phyloP scores from a whole-genome alignment of 2,113 vertebrate genomes.

The Eulemur macaco region DNA sequence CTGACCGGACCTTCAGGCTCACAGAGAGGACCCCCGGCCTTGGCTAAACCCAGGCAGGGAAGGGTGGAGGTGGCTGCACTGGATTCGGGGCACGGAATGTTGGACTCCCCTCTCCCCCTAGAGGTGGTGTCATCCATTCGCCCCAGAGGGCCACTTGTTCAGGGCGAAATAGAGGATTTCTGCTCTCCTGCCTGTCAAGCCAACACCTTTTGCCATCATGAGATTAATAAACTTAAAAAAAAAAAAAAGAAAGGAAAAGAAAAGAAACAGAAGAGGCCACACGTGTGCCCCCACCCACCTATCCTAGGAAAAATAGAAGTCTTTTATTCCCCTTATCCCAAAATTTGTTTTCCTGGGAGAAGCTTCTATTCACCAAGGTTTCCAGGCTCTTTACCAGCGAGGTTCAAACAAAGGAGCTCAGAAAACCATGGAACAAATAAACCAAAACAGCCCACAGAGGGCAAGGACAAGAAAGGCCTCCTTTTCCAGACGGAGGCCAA shows the following conservation, averaged over 20 bases:
- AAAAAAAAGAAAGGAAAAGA: not conserved
- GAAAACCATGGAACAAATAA: conserved; percentile 67
- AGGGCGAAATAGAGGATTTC: not conserved
- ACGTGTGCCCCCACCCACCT: not conserved
- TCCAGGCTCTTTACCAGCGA: conserved; percentile 44
- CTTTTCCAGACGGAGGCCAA: conserved; percentile 66
- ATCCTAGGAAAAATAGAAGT: not conserved
- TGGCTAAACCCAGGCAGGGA: not conserved
- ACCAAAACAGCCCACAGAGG: conserved; percentile 68
- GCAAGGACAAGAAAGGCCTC: conserved; percentile 36
- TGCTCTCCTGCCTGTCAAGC: not conserved
- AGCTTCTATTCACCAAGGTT: conserved; percentile 49
- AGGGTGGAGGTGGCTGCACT: not conserved
- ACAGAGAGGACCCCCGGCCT: not conserved
- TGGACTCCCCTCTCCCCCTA: too few species aligned
- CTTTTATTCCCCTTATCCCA: conserved; percentile 36
- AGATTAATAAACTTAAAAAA: conserved; percentile 15
- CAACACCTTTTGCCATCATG: not conserved
- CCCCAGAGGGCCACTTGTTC: not conserved
- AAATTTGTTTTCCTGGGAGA: conserved; percentile 54
- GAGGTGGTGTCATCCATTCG: not conserved
- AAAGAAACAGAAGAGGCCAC: not conserved
- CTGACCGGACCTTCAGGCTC: not conserved
- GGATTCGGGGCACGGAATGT: not conserved
- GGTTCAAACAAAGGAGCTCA: conserved; percentile 66